Conservation (phyloP, 2,888 invertebrate species). For the Tryphoninae sp. region DNA sequence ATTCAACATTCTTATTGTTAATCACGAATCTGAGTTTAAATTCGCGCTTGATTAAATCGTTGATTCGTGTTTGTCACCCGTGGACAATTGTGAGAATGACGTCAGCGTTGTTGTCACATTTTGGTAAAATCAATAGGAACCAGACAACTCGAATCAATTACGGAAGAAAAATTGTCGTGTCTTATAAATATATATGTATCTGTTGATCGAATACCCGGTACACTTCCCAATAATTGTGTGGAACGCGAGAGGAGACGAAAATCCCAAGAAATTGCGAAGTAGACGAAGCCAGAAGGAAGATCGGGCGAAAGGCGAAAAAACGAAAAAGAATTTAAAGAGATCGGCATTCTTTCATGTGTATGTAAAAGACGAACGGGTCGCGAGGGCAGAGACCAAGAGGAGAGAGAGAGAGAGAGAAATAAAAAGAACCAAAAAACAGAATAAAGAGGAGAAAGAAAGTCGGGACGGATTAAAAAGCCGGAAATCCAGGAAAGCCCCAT, state of each 20-base stretch:
- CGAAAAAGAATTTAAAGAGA: slow-evolving; percentile 49
- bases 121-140: slow-evolving; percentile 60
- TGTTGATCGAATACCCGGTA: neutral
- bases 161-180: slow-evolving; percentile 14
- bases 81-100: neutral
- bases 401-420: slow-evolving; percentile 58
- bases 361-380: slow-evolving; percentile 50
- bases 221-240: slow-evolving; percentile 24
- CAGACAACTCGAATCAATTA: slow-evolving; percentile 63
- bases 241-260: slow-evolving; percentile 55
- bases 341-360: slow-evolving; percentile 62
- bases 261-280: slow-evolving; percentile 65
- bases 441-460: slow-evolving; percentile 27
- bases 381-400: slow-evolving; percentile 47
- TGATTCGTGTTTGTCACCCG: too few relatives aligned
- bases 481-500: slow-evolving; percentile 74
- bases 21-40: too few relatives aligned
- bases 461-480: slow-evolving; percentile 70
- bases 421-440: slow-evolving; percentile 53
- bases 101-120: neutral
- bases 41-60: too few relatives aligned
- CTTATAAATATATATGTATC: neutral
- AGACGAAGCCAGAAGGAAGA: slow-evolving; percentile 36
- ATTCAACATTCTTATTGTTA: too few relatives aligned
- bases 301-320: slow-evolving; percentile 7